Base-by-base conservation (phyloP, 2,113 vertebrate species). In the Pelobates fuscus region DNA sequence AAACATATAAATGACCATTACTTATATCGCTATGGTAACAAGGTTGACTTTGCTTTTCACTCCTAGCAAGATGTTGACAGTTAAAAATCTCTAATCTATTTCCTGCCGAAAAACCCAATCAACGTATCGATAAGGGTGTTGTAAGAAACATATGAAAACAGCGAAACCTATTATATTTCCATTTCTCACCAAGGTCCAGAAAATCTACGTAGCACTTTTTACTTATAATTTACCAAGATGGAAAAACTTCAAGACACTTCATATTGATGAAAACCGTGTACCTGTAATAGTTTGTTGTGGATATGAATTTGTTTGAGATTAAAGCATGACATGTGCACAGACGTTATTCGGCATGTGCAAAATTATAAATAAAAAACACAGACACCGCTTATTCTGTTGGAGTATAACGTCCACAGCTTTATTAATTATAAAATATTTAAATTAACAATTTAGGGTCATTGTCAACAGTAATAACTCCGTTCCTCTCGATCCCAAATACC, bases 91-190 rank as follows among this genome's bases (percentile, higher is more conserved):
- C 44, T 49, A 49, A 2, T 49, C 44, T 14, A 49, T 49, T 49
- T 14, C 15, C 44, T 49, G 44, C 44, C 44, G 44, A 18, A 49
- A 49, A 49, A 18, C 1, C 44, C 44, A 49, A 49, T 49, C 44
- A 18, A 14, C 15, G 17, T 49, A 49, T 49, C 44, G 17, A 49
- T 49, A 18, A 5, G 44, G 10, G 12, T 49, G 17, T 49, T 49
- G 44, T 49, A 49, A 49, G 44, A 49, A 49, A 49, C 44, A 49
- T 37, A 37, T 17, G 44, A 49, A 49, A 49, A 49, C 44, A 49
- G 14, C 12, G 44, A 41, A 49, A 49, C 44, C 44, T 49, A 49
- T 49, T 17, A 49, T 11, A 49, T 49, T 49, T 49, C 12, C 17
- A 49, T 49, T 49, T 17, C 44, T 49, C 44, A 49, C 17, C 17